These are phyloP conservation scores for Pteria penguin DNA, from an alignment of 2,888 invertebrate genomes.

Conservation along the genomic window DNA sequence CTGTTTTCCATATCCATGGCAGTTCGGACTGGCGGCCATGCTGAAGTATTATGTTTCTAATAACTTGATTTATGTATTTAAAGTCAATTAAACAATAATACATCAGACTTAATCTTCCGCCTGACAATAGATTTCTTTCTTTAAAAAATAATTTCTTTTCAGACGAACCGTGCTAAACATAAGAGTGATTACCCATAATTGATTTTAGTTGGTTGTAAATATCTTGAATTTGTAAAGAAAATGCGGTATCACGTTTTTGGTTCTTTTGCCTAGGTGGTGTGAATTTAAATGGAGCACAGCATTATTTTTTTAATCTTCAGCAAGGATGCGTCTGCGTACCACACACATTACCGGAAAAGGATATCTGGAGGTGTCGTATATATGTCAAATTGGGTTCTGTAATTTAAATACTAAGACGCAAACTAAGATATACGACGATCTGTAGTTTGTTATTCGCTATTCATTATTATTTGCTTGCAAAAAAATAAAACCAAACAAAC, in stretches of 20 bases:
- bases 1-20: background rate
- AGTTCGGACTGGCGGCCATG: background rate
- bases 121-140: background rate
- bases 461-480: too few species aligned
- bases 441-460: too few species aligned
- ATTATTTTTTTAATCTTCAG: background rate
- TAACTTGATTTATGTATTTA: background rate
- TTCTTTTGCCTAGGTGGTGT: background rate
- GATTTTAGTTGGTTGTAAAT: slow-evolving; percentile 10
- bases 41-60: background rate
- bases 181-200: slow-evolving; percentile 15
- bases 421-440: too few species aligned
- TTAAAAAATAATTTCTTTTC: background rate
- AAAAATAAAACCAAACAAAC: too few species aligned
- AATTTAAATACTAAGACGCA: too few species aligned
- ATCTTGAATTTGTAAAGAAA: background rate
- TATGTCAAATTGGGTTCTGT: too few species aligned
- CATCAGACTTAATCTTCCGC: background rate
- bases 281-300: background rate
- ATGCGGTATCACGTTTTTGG: background rate
- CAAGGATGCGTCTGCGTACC: too few species aligned
- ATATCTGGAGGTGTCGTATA: too few species aligned
- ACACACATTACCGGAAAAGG: too few species aligned
- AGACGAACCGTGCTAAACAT: background rate
- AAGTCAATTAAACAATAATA: slow-evolving; percentile 1